Evolutionary conservation across 1,140 invertebrate genomes (phyloP).

Genomic region (Holotrichia oblita): DNA sequence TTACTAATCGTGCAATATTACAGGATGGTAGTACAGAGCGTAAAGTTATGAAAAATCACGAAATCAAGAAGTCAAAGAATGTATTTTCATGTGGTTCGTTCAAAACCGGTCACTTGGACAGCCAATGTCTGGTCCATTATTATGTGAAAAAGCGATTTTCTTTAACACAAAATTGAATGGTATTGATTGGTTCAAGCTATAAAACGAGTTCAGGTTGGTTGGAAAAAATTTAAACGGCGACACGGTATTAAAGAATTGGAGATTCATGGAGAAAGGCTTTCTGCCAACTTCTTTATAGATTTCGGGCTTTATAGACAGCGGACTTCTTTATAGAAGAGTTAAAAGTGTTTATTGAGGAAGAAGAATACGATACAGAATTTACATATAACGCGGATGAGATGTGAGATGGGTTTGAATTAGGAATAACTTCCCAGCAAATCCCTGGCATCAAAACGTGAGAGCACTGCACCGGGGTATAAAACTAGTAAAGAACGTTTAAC

Average conservation of each 20-base stretch:
- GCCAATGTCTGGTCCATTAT: background rate
- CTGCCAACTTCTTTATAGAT: background rate
- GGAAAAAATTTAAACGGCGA: background rate
- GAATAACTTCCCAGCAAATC: background rate
- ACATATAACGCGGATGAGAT: background rate
- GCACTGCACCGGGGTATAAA: no score
- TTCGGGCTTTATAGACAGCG: no score
- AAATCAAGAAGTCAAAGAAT: background rate
- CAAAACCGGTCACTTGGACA: background rate
- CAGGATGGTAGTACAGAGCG: background rate
- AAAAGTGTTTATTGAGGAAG: background rate
- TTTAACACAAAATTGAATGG: no score
- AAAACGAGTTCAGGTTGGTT: background rate
- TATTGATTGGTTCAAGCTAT: no score
- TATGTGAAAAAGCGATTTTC: background rate
- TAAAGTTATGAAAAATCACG: background rate
- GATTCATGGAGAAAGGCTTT: background rate
- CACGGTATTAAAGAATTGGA: background rate
- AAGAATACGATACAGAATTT: background rate
- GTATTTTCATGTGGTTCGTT: slow-evolving; percentile 3
- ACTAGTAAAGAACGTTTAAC: no score
- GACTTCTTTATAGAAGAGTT: background rate
- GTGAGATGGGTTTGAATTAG: background rate
- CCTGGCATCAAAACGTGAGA: no score
- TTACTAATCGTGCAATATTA: background rate